Percentiles rank a stretch among this genome's conserved stretches.
Evolutionary conservation across 35 echinoderm and acorn worm genomes (phyloP).

Genomic region (Lytechinus variegatus): DNA sequence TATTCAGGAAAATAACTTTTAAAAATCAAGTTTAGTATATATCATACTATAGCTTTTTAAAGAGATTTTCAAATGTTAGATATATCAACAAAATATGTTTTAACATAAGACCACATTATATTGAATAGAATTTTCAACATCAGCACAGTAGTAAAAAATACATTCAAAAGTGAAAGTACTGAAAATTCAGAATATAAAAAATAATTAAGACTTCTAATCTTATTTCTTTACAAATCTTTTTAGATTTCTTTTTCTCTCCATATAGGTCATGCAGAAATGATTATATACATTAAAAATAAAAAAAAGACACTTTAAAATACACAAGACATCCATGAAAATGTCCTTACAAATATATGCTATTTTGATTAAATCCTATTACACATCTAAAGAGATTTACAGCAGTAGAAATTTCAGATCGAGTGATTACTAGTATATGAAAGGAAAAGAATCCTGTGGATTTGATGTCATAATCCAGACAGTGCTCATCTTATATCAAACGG

Average conservation of each 20-base stretch:
- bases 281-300: neutral
- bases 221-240: neutral
- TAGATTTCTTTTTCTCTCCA: neutral
- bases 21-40: too few species aligned
- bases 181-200: conserved; percentile 5
- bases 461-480: too few species aligned
- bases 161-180: neutral
- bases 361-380: too few species aligned
- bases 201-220: neutral
- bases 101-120: neutral
- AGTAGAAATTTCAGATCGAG: too few species aligned
- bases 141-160: neutral
- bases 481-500: too few species aligned
- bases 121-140: neutral
- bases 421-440: too few species aligned
- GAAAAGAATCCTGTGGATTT: too few species aligned
- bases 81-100: neutral
- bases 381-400: too few species aligned
- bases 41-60: too few species aligned
- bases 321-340: neutral
- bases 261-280: neutral
- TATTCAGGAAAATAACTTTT: too few species aligned
- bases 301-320: neutral
- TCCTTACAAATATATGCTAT: too few species aligned
- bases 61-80: too few species aligned